These are phyloP conservation scores for Cephalopterus ornatus DNA, from an alignment of 2,113 vertebrate genomes.

Conservation along the genomic window DNA sequence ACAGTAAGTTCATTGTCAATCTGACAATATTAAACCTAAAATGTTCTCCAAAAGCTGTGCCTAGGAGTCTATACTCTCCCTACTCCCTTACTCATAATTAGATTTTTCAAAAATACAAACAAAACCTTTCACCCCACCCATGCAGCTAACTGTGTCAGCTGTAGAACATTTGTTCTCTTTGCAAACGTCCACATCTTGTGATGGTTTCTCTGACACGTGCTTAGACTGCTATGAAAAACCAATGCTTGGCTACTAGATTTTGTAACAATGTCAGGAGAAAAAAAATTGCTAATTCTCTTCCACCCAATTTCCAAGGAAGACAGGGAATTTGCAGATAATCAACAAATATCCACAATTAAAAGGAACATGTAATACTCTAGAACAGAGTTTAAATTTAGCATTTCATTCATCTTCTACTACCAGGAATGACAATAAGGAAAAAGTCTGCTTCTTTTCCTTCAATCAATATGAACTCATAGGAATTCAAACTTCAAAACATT, in stretches of 20 bases:
- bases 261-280: not conserved
- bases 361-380: not conserved
- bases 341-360: not conserved
- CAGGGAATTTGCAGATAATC: not conserved
- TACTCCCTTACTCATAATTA: not conserved
- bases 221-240: not conserved
- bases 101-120: conserved; percentile 27
- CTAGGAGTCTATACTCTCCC: not conserved
- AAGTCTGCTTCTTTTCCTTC: conserved; percentile 13
- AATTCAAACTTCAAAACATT: conserved; percentile 52
- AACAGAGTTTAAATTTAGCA: conserved; percentile 27
- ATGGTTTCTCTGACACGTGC: conserved; percentile 16
- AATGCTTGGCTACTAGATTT: not conserved
- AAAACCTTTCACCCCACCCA: conserved; percentile 10
- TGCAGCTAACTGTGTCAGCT: conserved; percentile 27
- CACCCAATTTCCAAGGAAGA: not conserved
- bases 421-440: conserved; percentile 15
- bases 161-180: not conserved
- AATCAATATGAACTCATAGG: conserved; percentile 44
- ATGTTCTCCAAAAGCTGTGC: not conserved
- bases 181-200: not conserved
- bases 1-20: not conserved
- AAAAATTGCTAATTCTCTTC: not conserved
- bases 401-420: conserved; percentile 15
- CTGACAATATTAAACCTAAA: not conserved